Base-by-base conservation (phyloP, 2,113 vertebrate genomes). In the Oenanthe oenanthe region DNA sequence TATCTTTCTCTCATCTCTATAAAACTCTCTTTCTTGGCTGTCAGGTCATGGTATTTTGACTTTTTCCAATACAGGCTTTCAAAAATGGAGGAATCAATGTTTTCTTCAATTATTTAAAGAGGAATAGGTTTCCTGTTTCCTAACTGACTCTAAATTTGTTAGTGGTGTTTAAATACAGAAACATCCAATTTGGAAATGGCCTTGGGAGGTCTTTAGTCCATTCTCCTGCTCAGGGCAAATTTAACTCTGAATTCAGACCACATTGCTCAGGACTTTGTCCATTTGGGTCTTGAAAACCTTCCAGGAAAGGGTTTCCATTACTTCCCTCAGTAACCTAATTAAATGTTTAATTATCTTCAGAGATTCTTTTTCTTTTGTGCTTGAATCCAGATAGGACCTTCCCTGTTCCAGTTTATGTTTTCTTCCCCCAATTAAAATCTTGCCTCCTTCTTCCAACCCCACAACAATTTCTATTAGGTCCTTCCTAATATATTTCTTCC, bases 21-120 rank as follows among this genome's bases (percentile, higher is more conserved):
- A 79, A 75, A 79, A 68, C 18, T 85, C 12, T 65, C 20, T 50
- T 71, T 87, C 40, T 66, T 95, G 48, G 34, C 56, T n/a, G 20
- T 67, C 2, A 78, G 17, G 28, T 47, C 68, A 32, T 61, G 17
- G 14, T 91, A 31, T 43, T 96, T 50, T 90, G 53, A 58, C 29
- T 92, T 95, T 57, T 95, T 71, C 87, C 36, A 73, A 87, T 11
- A 10, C 26, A 65, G 53, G 10, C 17, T 54, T 89, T 75, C 68
- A 54, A 79, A 95, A 91, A 92, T 34, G 3, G 38, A 89, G 34
- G 61, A 89, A 93, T 72, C 18, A n/a, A 62, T 79, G 40, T 84
- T 67, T 94, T 83, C 42, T 77, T 88, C 43, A 75, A 72, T 84
- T 92, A 62, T 58, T 79, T 95, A 56, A 88, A 71, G n/a, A 93